A percentile compares a stretch with the other conserved stretches of the same genome.
Evolutionary conservation across 2,113 vertebrate species (phyloP).

Genomic region (Columba janthina): DNA sequence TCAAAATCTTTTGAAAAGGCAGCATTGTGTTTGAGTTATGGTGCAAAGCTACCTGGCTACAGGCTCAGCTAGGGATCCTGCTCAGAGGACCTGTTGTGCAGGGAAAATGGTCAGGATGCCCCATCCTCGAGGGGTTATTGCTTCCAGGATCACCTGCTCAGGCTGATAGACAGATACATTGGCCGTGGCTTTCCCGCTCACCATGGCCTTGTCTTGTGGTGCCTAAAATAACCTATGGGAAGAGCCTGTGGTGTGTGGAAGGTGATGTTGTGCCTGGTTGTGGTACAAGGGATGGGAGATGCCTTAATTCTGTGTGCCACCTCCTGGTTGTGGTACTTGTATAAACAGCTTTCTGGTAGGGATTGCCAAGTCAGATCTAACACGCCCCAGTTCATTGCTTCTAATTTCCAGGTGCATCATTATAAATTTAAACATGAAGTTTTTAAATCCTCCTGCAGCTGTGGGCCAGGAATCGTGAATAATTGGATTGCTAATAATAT

Average conservation of each 20-base stretch:
- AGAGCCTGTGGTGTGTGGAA: background rate
- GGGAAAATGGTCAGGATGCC: background rate
- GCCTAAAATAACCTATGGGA: background rate
- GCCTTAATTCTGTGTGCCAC: background rate
- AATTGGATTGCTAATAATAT: background rate
- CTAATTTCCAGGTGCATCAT: background rate
- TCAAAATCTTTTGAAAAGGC: background rate
- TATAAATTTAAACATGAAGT: background rate
- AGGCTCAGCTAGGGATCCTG: background rate
- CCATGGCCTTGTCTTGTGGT: background rate
- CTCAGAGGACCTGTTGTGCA: background rate
- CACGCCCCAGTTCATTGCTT: background rate
- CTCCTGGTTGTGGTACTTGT: background rate
- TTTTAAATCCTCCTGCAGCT: background rate
- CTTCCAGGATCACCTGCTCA: background rate
- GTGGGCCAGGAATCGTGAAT: background rate
- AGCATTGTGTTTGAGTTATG: background rate
- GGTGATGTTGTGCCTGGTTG: background rate
- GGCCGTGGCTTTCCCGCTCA: background rate
- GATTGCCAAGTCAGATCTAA: background rate
- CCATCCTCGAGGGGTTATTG: background rate
- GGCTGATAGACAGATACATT: background rate
- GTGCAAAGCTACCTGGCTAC: background rate
- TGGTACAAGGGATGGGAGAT: background rate
- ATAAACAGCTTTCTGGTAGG: background rate